Conservation (phyloP, 2,888 invertebrate species). For the Syritta pipiens region DNA sequence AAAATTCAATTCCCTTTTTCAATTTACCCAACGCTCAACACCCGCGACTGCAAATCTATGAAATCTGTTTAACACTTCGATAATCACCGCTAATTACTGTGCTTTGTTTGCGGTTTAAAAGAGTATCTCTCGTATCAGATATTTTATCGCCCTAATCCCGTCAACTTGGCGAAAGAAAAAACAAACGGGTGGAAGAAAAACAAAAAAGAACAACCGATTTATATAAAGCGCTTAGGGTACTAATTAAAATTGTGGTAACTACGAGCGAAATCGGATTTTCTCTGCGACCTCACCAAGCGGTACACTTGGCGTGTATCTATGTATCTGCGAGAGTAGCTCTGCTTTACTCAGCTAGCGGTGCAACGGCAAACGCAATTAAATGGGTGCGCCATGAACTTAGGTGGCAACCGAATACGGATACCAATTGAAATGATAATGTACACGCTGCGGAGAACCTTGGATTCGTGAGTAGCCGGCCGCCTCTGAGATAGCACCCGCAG, state of each 20-base stretch:
- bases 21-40: too few species aligned
- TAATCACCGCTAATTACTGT: conserved; percentile 19
- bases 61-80: conserved; percentile 24
- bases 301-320: conserved; percentile 47
- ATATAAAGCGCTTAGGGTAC: conserved; percentile 25
- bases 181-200: neutral
- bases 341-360: too few species aligned
- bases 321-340: too few species aligned
- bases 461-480: conserved; percentile 49
- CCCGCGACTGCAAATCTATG: conserved; percentile 18
- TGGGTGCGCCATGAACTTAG: conserved; percentile 68
- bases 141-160: too few species aligned
- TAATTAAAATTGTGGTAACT: conserved; percentile 56
- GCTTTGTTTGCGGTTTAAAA: conserved; percentile 16
- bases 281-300: too few species aligned
- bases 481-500: conserved; percentile 61
- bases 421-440: conserved; percentile 65
- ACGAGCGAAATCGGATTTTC: conserved; percentile 29
- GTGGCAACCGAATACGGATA: conserved; percentile 67
- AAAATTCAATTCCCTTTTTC: too few species aligned
- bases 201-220: neutral
- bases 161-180: neutral
- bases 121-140: neutral
- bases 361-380: conserved; percentile 56
- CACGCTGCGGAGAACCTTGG: conserved; percentile 53